Base-by-base conservation (phyloP, 2,888 invertebrate species). In the Melolontha melolontha region DNA sequence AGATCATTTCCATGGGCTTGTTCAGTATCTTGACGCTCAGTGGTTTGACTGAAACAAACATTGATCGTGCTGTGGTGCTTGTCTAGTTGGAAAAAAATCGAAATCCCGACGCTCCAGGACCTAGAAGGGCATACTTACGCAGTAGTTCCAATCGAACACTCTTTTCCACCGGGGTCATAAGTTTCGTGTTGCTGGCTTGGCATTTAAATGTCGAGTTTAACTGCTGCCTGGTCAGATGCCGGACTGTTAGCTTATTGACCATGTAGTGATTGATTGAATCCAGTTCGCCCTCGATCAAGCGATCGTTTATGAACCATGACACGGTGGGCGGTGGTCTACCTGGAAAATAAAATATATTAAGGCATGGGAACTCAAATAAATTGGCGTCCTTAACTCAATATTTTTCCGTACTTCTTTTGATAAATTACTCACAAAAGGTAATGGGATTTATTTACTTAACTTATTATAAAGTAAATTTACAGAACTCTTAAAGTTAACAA, bases 181-280 rank as follows among this genome's bases (percentile, higher is more conserved):
- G 88, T 82, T 94, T 92, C 50, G 95, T 95, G 81, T 95, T 95
- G 67, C 92, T 90, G 10, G 95, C 95, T 82, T 93, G 91, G 81
- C 95, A 95, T 82, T 92, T 93, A 85, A 92, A 95, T 39, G 93
- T 93, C 44, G 93, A 92, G 83, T 95, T 94, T 67, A 94, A 87
- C 75, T 94, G 91, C 70, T 89, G 89, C 73, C 95, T 86, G 73
- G 88, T 89, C 65, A 95, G 87, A 73, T 90, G 88, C 14, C 89
- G 88, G 74, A 95, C 88, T 80, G 91, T 91, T 75, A 95, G 84
- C 68, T 90, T 88, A 85, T 93, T 95, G 68, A 93, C 92, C 49
- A 93, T 90, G 64, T 94, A 90, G 79, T 91, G 91, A 69, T 89
- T 90, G 73, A 90, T 89, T 73, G 88, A 88, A 75, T 89, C 89